These are phyloP conservation scores for Dicyrtomina minuta DNA, from an alignment of 2,888 invertebrate genomes.

Conservation along the genomic window DNA sequence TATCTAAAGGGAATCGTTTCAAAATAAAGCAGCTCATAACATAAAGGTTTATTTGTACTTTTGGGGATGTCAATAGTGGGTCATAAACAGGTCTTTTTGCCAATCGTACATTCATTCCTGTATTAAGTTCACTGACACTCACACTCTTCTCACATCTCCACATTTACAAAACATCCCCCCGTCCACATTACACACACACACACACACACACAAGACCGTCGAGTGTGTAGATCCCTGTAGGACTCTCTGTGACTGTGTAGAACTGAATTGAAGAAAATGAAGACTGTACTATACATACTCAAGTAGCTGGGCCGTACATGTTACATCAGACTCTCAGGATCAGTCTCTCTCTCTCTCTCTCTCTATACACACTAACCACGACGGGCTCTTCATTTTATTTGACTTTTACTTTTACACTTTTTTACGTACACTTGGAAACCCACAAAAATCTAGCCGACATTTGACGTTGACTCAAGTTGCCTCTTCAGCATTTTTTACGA, in stretches of 20 bases:
- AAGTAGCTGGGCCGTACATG: no score
- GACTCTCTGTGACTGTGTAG: no score
- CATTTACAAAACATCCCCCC: background rate
- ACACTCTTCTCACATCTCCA: background rate
- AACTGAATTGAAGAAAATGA: no score
- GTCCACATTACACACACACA: no score
- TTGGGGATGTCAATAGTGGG: slow-evolving; percentile 52
- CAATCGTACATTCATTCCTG: slow-evolving; percentile 34
- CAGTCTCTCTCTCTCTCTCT: no score
- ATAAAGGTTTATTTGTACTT: slow-evolving; percentile 53
- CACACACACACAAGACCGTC: background rate
- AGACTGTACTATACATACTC: no score
- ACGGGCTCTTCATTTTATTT: slow-evolving; percentile 35
- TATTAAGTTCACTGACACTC: slow-evolving; percentile 5
- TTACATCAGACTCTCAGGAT: no score
- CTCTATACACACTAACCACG: no score
- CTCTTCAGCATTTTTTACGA: slow-evolving; percentile 31
- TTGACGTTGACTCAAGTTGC: slow-evolving; percentile 32
- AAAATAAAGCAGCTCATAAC: slow-evolving; percentile 52
- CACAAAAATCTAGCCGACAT: slow-evolving; percentile 26
- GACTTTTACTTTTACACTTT: slow-evolving; percentile 32
- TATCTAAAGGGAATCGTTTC: slow-evolving; percentile 45
- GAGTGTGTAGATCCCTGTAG: no score
- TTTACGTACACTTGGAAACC: slow-evolving; percentile 5
- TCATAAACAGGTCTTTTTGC: slow-evolving; percentile 52